Conservation (phyloP, 2,113 vertebrate species). For the Taxidea taxus region DNA sequence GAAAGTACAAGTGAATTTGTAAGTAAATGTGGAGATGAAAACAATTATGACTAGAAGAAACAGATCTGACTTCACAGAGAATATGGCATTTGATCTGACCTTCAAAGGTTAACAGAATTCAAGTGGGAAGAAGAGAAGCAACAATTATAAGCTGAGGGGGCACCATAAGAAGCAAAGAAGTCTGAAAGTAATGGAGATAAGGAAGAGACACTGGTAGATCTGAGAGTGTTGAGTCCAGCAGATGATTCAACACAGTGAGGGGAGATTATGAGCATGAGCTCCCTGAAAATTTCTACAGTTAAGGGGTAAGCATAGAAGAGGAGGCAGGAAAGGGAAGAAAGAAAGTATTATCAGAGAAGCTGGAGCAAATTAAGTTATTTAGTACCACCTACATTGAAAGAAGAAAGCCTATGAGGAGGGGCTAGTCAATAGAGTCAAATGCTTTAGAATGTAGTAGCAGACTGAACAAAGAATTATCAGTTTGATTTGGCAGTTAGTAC, state of each 20-base stretch:
- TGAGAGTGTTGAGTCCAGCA: background rate
- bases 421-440: background rate
- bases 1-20: background rate
- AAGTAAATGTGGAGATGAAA: background rate
- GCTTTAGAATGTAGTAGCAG: background rate
- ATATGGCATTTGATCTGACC: background rate
- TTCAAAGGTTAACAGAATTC: background rate
- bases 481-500: background rate
- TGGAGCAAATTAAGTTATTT: background rate
- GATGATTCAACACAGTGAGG: background rate
- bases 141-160: background rate
- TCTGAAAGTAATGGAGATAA: background rate
- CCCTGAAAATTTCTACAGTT: background rate
- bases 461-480: background rate
- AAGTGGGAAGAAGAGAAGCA: background rate
- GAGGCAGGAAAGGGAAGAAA: background rate
- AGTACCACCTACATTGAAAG: background rate
- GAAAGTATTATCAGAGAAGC: background rate
- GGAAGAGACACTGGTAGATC: background rate
- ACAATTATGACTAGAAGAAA: background rate
- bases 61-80: background rate
- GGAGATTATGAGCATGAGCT: background rate
- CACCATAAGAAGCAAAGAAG: background rate
- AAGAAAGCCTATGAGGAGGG: background rate
- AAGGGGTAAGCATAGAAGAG: background rate